These are phyloP conservation scores for Xylophagus ater DNA, from an alignment of 2,888 invertebrate species.

Conservation along the genomic window DNA sequence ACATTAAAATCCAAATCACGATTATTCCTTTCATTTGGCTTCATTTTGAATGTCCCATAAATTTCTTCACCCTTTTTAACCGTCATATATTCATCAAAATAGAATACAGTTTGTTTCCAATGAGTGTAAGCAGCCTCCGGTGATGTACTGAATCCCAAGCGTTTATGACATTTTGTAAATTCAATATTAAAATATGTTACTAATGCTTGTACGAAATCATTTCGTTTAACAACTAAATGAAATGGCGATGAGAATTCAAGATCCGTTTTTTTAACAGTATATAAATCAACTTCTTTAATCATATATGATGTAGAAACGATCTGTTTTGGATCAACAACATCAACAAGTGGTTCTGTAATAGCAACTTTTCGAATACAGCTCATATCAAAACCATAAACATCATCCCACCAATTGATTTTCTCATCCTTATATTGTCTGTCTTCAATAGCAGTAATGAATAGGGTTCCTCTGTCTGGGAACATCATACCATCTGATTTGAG, in stretches of 20 bases:
- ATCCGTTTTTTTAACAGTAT: conserved; percentile 93
- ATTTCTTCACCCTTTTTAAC: conserved; percentile 92
- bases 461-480: conserved; percentile 86
- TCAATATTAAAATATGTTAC: conserved; percentile 99
- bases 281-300: conserved; percentile 95
- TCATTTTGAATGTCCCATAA: conserved; percentile 82
- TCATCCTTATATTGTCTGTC: conserved; percentile 99
- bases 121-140: conserved; percentile 98
- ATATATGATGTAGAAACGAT: conserved; percentile 92
- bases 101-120: conserved; percentile 96
- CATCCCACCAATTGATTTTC: conserved; percentile 99
- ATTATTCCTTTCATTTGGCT: conserved; percentile 92
- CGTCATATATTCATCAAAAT: conserved; percentile 93
- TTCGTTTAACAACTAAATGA: conserved; percentile 68
- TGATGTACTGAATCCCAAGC: conserved; percentile 95
- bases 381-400: conserved; percentile 99
- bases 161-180: conserved; percentile 98
- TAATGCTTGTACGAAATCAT: conserved; percentile 94
- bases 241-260: conserved; percentile 85
- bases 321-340: conserved; percentile 97
- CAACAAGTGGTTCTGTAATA: conserved; percentile 95
- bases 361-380: conserved; percentile 96
- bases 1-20: conserved; percentile 94
- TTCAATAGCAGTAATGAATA: conserved; percentile 88
- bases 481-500: conserved; percentile 81